These are phyloP conservation scores for Synergus umbraculus DNA, from an alignment of 2,888 invertebrate species.

Conservation along the genomic window DNA sequence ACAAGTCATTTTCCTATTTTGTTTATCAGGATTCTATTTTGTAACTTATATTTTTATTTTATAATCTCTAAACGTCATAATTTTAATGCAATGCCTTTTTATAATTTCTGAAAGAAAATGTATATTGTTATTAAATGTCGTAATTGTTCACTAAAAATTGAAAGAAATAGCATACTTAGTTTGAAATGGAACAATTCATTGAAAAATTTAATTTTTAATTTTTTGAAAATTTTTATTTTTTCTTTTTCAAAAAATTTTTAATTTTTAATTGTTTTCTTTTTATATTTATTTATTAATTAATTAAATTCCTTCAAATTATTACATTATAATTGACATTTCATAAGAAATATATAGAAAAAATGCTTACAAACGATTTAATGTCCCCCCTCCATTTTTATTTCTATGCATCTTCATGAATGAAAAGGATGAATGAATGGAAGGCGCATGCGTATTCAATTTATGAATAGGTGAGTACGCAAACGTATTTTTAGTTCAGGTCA, in stretches of 20 bases:
- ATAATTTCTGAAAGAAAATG: neutral
- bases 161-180: too few relatives aligned
- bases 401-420: neutral
- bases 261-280: neutral
- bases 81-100: neutral
- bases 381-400: neutral
- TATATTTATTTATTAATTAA: slow-evolving; percentile 6
- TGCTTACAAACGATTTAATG: neutral
- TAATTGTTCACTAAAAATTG: too few relatives aligned
- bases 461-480: slow-evolving; percentile 23
- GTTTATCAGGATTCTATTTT: neutral
- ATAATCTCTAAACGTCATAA: neutral
- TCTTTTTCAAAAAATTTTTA: neutral
- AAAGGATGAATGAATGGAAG: neutral
- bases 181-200: neutral
- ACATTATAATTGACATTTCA: neutral
- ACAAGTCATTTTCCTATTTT: slow-evolving; percentile 42
- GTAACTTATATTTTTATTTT: neutral
- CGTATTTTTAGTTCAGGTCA: slow-evolving; percentile 9
- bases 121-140: neutral
- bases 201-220: neutral
- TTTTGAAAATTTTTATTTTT: neutral
- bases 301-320: neutral
- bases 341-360: neutral
- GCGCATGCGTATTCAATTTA: neutral